These are phyloP conservation scores for Erynnis tages DNA, from an alignment of 2,888 invertebrate genomes.

Conservation along the genomic window DNA sequence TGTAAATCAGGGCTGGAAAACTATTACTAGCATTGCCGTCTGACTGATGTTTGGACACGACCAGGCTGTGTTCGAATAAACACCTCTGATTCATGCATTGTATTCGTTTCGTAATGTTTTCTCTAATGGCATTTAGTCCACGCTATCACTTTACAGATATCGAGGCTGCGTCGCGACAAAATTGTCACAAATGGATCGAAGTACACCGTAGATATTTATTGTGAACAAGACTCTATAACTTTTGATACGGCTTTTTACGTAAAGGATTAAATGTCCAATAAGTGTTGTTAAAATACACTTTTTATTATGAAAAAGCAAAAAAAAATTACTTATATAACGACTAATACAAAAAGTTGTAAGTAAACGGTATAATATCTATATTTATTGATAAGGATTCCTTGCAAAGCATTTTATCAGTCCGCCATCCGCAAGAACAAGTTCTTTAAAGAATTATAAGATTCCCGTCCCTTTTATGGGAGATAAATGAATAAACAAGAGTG, in stretches of 20 bases:
- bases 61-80: conserved; percentile 55
- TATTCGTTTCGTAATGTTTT: conserved; percentile 36
- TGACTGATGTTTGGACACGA: conserved; percentile 68
- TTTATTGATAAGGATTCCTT: background rate
- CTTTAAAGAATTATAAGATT: conserved; percentile 33
- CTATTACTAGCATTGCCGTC: conserved; percentile 29
- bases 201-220: conserved; percentile 5
- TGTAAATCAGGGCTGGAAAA: conserved; percentile 65
- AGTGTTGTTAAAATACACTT: no score
- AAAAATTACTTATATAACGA: no score
- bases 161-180: conserved; percentile 20
- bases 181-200: conserved; percentile 23
- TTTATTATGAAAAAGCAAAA: no score
- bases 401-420: conserved; percentile 12
- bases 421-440: conserved; percentile 25
- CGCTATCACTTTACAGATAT: conserved; percentile 29
- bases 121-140: conserved; percentile 49
- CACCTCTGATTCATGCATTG: conserved; percentile 67
- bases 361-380: background rate
- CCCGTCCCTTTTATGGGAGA: conserved; percentile 29
- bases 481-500: conserved; percentile 35
- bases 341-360: no score
- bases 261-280: no score
- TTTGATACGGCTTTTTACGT: background rate
- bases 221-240: background rate